These are phyloP conservation scores for Rapana venosa DNA, from an alignment of 2,888 invertebrate species.

Conservation along the genomic window DNA sequence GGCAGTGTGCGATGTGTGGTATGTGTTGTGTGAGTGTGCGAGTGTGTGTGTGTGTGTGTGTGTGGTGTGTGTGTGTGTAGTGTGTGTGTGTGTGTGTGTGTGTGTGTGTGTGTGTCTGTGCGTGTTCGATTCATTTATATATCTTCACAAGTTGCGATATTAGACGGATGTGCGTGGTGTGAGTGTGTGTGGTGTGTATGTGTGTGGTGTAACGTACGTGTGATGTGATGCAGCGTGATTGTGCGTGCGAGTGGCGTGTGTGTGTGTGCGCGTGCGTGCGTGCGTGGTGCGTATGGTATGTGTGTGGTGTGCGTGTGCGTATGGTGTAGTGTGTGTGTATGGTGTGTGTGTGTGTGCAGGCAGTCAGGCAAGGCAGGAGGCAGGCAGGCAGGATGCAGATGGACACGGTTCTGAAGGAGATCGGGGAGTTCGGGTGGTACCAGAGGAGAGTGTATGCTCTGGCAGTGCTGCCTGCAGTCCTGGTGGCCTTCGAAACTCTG, in stretches of 20 bases:
- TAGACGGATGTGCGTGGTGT: background rate
- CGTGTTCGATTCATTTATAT: too few relatives aligned
- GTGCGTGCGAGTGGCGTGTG: background rate
- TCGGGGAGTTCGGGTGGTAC: constrained; percentile 64
- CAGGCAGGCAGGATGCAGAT: constrained; percentile 49
- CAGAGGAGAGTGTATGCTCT: constrained; percentile 58
- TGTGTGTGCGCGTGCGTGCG: background rate
- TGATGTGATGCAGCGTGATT: too few relatives aligned
- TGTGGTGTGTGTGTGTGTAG: background rate
- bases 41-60: background rate
- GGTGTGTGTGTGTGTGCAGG: constrained; percentile 18
- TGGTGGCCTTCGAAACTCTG: constrained; percentile 54
- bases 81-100: background rate
- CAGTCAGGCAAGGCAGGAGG: too few relatives aligned
- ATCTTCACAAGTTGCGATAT: too few relatives aligned
- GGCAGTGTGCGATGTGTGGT: background rate
- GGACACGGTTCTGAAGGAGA: constrained; percentile 58
- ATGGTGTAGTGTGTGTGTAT: background rate
- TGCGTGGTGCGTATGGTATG: background rate
- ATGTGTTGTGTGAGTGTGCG: background rate
- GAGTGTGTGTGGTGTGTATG: background rate
- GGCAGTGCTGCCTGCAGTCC: constrained; percentile 55
- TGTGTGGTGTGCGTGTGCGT: background rate
- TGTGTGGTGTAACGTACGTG: background rate
- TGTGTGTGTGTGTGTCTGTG: background rate